A percentile compares a stretch with the other conserved stretches of the same genome.
phyloP scores from a whole-genome alignment of 2,888 invertebrate genomes.

The Patella caerulea region DNA sequence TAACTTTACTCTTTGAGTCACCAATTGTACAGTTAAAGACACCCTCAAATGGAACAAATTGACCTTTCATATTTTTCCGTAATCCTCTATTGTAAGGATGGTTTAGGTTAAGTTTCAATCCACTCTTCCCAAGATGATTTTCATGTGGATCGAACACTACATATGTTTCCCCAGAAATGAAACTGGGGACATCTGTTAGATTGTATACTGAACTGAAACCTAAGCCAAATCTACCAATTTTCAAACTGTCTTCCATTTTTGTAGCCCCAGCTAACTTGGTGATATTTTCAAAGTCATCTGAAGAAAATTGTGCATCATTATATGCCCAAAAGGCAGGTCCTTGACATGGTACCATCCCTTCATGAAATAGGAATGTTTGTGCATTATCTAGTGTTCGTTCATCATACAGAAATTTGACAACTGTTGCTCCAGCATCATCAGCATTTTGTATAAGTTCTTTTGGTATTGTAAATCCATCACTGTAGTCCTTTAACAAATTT shows the following conservation, averaged over 20 bases:
- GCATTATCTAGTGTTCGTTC: constrained; percentile 53
- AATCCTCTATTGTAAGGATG: background rate
- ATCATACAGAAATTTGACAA: constrained; percentile 58
- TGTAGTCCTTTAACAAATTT: constrained; percentile 55
- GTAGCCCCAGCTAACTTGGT: constrained; percentile 64
- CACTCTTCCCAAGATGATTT: constrained; percentile 50
- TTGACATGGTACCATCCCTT: constrained; percentile 61
- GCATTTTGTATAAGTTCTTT: constrained; percentile 25
- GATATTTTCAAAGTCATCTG: constrained; percentile 65
- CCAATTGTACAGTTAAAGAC: background rate
- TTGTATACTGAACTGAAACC: constrained; percentile 69
- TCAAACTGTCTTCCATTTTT: constrained; percentile 56
- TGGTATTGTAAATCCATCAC: constrained; percentile 59
- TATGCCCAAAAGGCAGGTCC: too few species aligned
- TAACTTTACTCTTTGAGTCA: constrained; percentile 3
- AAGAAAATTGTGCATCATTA: constrained; percentile 64
- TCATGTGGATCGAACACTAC: constrained; percentile 68
- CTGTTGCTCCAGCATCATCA: constrained; percentile 36
- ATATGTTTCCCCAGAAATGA: constrained; percentile 59
- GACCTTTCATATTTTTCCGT: background rate
- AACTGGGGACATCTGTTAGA: constrained; percentile 67
- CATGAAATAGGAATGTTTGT: constrained; percentile 51
- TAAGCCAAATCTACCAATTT: constrained; percentile 66
- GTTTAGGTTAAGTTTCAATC: constrained; percentile 43
- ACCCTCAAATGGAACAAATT: background rate